These are phyloP conservation scores for Amblyopsis hoosieri DNA, from an alignment of 2,797 vertebrate genomes.

Conservation along the genomic window DNA sequence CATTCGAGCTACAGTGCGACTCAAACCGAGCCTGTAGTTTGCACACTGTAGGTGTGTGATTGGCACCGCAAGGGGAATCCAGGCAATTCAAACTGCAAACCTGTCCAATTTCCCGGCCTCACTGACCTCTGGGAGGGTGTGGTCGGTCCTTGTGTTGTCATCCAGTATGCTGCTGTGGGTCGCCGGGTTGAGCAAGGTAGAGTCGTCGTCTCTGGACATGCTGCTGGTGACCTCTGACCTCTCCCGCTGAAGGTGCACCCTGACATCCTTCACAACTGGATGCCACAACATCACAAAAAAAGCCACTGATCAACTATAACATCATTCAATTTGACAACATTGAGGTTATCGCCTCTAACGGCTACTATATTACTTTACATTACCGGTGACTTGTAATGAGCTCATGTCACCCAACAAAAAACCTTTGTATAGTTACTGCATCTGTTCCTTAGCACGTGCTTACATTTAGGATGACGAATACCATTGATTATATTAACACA, in stretches of 20 bases:
- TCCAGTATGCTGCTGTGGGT: slow-evolving; percentile 87
- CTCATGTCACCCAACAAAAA: too few species aligned
- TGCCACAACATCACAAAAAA: background rate
- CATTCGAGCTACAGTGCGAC: too few species aligned
- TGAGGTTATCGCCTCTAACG: background rate
- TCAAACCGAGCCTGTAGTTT: too few species aligned
- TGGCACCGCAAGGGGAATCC: too few species aligned
- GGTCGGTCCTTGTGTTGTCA: slow-evolving; percentile 82
- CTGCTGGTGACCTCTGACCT: slow-evolving; percentile 83
- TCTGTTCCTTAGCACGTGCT: too few species aligned
- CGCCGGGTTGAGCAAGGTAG: slow-evolving; percentile 83
- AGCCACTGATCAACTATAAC: background rate
- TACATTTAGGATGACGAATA: too few species aligned
- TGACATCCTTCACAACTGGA: slow-evolving; percentile 80
- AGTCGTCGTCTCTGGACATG: slow-evolving; percentile 88
- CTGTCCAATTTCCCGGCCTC: background rate
- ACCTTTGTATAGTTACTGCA: too few species aligned
- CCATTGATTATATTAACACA: too few species aligned
- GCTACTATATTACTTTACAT: too few species aligned
- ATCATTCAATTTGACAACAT: background rate
- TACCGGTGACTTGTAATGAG: too few species aligned
- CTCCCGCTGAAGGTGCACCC: slow-evolving; percentile 85
- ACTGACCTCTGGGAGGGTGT: slow-evolving; percentile 82
- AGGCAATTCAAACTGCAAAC: too few species aligned
- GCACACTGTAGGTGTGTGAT: too few species aligned